Base-by-base conservation (phyloP, 2,888 invertebrate species). In the Drosophila kanekoi region DNA sequence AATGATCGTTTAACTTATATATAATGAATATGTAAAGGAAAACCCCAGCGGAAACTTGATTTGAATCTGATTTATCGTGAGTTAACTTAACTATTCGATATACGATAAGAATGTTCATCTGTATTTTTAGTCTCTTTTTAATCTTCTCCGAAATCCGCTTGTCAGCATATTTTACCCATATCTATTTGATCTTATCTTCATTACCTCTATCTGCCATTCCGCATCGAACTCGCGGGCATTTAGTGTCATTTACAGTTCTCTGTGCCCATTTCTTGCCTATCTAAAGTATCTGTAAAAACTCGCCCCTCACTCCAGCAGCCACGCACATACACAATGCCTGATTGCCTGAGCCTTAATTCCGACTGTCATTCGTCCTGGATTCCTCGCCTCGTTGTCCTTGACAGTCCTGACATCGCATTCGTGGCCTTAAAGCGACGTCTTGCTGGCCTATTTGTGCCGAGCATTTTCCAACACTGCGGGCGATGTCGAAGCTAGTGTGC, bases 401-500 rank as follows among this genome's bases (percentile, higher is more conserved):
- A 76, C 64, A 63, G 66, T 16, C 38, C 68, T 67, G 76, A 81
- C 67, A 63, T 71, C 65, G 60, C 67, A 58, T 64, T 66, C 51
- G 62, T 59, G 47, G 68, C 79, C 64, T 67, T 56, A 58, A 67
- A 58, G 64, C 64, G 75, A 68, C 63, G 56, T 64, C 35, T 58
- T 33, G 66, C 65, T 74, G 71, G 63, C 72, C 78, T 64, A 78
- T 78, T 78, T 78, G 56, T 64, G 47, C 58, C 49, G 40, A 40
- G 35, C 56, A 33, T 65, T 73, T 75, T 49, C 54, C 75, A 76
- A 72, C 72, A 76, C 72, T 70, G 38, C n/a, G n/a, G 53, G 38
- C 51, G 41, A 56, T 66, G 82, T 59, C 79, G 75, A 32, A 69
- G 70, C 76, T 80, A 73, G 84, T 47, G 37, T 58, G 57, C 45